Percentiles rank a stretch among this genome's conserved stretches.
Conservation (phyloP, 2,888 invertebrate genomes). For the Pilophorus perplexus region DNA sequence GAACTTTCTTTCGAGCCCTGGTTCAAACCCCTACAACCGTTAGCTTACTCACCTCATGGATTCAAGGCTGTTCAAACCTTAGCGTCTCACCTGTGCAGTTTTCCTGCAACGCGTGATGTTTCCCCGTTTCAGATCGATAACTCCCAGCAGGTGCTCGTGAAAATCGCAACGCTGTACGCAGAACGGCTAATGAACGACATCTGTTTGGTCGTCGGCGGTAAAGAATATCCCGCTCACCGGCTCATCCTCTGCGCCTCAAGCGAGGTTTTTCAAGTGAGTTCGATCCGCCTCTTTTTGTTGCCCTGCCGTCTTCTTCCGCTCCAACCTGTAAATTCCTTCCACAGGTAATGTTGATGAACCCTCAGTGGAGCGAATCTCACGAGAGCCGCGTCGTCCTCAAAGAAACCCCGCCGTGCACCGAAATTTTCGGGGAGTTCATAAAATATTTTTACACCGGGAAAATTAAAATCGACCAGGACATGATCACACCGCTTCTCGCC, state of each 20-base stretch:
- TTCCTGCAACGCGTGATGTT: background rate
- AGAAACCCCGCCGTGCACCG: constrained; percentile 79
- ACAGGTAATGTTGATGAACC: constrained; percentile 91
- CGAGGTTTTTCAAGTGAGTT: constrained; percentile 88
- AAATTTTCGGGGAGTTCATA: constrained; percentile 83
- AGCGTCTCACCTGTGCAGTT: too few species aligned
- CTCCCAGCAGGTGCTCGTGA: constrained; percentile 73
- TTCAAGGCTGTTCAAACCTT: too few species aligned
- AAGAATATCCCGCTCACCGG: constrained; percentile 82
- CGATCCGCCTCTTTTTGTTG: background rate
- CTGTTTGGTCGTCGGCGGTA: constrained; percentile 75
- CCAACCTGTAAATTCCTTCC: background rate
- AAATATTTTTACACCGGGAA: constrained; percentile 89
- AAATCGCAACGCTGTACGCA: constrained; percentile 78
- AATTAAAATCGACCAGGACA: constrained; percentile 77
- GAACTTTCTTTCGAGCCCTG: too few species aligned
- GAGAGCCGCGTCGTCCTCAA: constrained; percentile 79
- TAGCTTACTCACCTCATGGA: too few species aligned
- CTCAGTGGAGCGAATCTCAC: constrained; percentile 88
- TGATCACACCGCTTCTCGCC: constrained; percentile 82
- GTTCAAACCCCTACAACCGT: too few species aligned
- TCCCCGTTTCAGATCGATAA: constrained; percentile 72
- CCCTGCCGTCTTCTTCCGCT: background rate
- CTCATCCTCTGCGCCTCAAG: constrained; percentile 90
- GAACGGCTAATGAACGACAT: constrained; percentile 89